phyloP scores from a whole-genome alignment of 2,113 vertebrate genomes.

The Amblyopsis rosae region DNA sequence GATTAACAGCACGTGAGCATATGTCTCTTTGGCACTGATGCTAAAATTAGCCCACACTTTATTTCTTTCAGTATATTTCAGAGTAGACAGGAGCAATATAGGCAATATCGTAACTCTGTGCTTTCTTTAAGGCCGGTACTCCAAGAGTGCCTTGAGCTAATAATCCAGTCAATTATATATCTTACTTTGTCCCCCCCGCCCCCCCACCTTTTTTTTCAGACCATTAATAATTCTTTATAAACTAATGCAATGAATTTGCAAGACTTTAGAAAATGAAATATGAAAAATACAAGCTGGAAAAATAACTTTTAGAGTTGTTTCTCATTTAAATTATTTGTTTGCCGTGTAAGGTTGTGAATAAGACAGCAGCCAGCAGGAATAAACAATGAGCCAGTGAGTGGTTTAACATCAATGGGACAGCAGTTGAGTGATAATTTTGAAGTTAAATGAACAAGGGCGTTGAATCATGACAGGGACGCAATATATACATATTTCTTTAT shows the following conservation, averaged over 20 bases:
- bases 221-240: too few species aligned
- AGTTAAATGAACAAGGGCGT: slow-evolving; percentile 46
- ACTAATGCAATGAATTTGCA: too few species aligned
- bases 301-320: not conserved
- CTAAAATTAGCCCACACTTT: slow-evolving; percentile 6
- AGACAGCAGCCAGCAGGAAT: slow-evolving; percentile 54
- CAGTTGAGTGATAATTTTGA: slow-evolving; percentile 40
- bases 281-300: not conserved
- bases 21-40: slow-evolving; percentile 15
- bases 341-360: slow-evolving; percentile 34
- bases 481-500: slow-evolving; percentile 64
- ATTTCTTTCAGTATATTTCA: not conserved
- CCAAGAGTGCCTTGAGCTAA: slow-evolving; percentile 21
- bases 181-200: too few species aligned
- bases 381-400: slow-evolving; percentile 39
- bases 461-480: not conserved
- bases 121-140: not conserved
- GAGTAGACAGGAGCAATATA: not conserved
- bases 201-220: too few species aligned
- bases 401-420: slow-evolving; percentile 46
- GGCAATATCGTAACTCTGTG: not conserved
- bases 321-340: slow-evolving; percentile 29
- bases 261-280: not conserved
- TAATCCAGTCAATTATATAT: not conserved
- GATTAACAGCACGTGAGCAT: slow-evolving; percentile 32